Base-by-base conservation (phyloP, 2,797 vertebrate genomes). In the Enteromius trimaculatus region DNA sequence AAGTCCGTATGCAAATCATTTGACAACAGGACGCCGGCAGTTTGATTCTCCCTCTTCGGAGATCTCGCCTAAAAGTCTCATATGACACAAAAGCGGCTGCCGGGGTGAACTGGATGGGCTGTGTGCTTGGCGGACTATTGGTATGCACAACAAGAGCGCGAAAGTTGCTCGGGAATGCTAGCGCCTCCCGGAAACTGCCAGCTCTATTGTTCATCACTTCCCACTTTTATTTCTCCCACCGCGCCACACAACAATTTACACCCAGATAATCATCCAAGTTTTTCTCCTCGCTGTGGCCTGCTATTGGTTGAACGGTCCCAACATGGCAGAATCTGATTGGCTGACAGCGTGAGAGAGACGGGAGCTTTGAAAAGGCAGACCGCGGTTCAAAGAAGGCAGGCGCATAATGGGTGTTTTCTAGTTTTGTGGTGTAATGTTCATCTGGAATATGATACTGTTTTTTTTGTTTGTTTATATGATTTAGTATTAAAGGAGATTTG, bases 241-340 rank as follows among this genome's bases (percentile, higher is more conserved):
- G 70, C 60, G 65, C 76, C 74, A 86, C 81, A 19, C 49, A 79
- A 31, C 64, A 47, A 86, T 80, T 74, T 66, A 79, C 72, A 80
- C 78, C 34, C 66, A 4, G 76, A 72, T 65, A 84, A 29, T 39
- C 84, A 16, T 81, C 81, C 86, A 85, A 90, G 88, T 90, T 92
- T 89, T 80, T 60, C 86, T 90, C 76, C 70, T 26, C 66, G 68
- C 72, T 23, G 58, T 60, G 86, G 66, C 71, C 82, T 77, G 23
- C 79, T 17, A 95, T 96, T 95, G 94, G 95, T 79, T 86, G 87
- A 19, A 58, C 11, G 49, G 69, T 92, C 93, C 94, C 94, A 94
- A 95, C 95, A 95, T 95, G 95, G 94, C 95, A 95, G 81, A 13
- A 39, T 23, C 68, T 90, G 90, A 95, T 95, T 95, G 94, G 95